Conservation (phyloP, 2,113 vertebrate species). For the Zosterops hypoxanthus region DNA sequence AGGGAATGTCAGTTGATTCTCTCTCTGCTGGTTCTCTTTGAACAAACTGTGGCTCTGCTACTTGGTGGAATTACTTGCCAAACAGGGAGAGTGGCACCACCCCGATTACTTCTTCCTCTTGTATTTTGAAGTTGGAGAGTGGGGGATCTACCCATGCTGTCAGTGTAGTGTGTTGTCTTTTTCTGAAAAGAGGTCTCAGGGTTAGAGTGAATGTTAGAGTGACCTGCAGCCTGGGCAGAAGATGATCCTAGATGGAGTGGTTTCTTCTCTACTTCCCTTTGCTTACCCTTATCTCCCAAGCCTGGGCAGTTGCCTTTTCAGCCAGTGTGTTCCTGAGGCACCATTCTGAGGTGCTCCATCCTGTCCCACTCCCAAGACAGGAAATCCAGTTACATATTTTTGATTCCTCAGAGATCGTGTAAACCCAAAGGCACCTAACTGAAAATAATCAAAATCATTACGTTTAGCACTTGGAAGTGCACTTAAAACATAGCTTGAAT, state of each 20-base stretch:
- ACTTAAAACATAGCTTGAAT: not conserved
- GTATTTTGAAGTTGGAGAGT: not conserved
- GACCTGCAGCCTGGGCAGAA: not conserved
- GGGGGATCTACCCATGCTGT: not conserved
- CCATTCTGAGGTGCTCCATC: not conserved
- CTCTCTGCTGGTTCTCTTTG: not conserved
- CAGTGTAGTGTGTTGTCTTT: not conserved
- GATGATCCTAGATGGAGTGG: not conserved
- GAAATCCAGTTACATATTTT: not conserved
- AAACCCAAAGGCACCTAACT: not conserved
- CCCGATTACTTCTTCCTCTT: not conserved
- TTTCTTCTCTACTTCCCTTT: not conserved
- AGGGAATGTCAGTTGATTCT: not conserved
- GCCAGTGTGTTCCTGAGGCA: fast-evolving
- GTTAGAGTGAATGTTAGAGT: not conserved
- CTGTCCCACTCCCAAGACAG: not conserved
- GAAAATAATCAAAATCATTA: not conserved
- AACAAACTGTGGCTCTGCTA: not conserved
- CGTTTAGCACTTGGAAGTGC: not conserved
- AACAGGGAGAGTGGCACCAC: not conserved
- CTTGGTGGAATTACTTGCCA: not conserved
- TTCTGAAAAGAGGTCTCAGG: not conserved
- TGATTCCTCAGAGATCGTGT: not conserved
- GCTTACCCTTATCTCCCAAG: not conserved
- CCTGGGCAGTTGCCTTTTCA: not conserved